Base-by-base conservation (phyloP, 2,888 invertebrate genomes). In the Pristionchus exspectatus region DNA sequence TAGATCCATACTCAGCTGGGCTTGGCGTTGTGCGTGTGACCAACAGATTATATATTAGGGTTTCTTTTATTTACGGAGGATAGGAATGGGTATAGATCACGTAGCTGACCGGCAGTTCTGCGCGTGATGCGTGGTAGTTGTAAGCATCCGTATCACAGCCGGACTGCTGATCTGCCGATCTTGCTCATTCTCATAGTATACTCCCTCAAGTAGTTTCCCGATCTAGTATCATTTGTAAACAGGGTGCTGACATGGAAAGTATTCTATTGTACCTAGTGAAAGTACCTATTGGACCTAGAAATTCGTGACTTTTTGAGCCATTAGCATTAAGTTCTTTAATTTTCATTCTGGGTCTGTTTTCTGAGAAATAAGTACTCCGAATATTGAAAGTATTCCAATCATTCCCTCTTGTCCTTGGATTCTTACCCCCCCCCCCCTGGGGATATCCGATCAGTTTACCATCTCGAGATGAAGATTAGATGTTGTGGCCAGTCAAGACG, bases 1-100 rank as follows among this genome's bases (percentile, higher is more conserved):
- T 86, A 86, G 86, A 86, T 66, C 66, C 86, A 63, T 86, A 86
- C 66, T 86, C 86, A 86, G 86, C 86, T 86, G 86, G 86, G 86
- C 86, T 66, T 38, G 66, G 86, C 63, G 86, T 86, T 38, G 66
- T 66, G 86, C 66, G 38, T 33, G 72, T 72, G 72, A 72, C 21
- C 72, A 33, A 72, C 72, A 72, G 72, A 33, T 33, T 30, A 72
- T 30, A 72, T 21, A 33, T 66, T 66, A 2, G 16, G 66, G 14
- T 72, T 18, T n/a, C 27, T 30, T 24, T 72, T 18, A 27, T 18
- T 72, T 9, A n/a, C 44, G 38, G 12, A 24, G 24, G 69, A 69
- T 77, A 77, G 50, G 12, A 44, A 66, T 18, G 38, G 44, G n/a
- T 27, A 27, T 27, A 72, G 86, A 86, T 50, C 38, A 54, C 18